Base-by-base conservation (phyloP, 2,797 vertebrate genomes). In the Chrosomus eos region DNA sequence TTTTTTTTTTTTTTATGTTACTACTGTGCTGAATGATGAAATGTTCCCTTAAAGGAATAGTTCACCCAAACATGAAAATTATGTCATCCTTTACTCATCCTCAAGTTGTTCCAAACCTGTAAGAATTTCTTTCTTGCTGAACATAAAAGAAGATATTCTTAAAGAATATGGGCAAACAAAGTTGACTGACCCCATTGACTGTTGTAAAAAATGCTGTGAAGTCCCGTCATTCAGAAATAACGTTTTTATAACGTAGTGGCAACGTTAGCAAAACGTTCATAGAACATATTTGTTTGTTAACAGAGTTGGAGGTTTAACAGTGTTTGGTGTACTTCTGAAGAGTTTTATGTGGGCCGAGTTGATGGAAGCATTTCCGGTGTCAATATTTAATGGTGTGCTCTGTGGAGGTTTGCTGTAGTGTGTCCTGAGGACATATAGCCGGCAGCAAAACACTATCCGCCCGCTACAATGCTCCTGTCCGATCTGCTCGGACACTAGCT, bases 301-400 rank as follows among this genome's bases (percentile, higher is more conserved):
- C 26, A 3, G 26, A 7, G 26, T 62, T 90, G 85, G 77, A 87
- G 72, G 67, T 33, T 92, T 62, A 14, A 16, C 26, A 3, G 23
- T 73, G 80, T 87, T 78, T 83, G 9, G 10, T 73, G 60, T 74
- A 31, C 5, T 19, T 48, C 81, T 88, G 36, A 78, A 53, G 80
- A 86, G 85, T 82, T 92, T 89, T 82, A 89, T 92, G 53, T 51
- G 23, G n/a, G 21, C 23, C 40, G 33, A 43, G 36, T 31, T 81
- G 95, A 95, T 95, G 93, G 94, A 91, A 91, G 88, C 89, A 87
- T 95, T 92, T 91, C 91, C 89, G 6, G 28, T 92, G 93, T 97
- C 93, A 96, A 97, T 97, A 95, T 96, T 97, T 97, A 91, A 96
- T 97, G 93, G 92, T 93, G 93, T 93, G 92, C 92, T 91, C 94